These are phyloP conservation scores for Oceanodroma tethys DNA, from an alignment of 2,113 vertebrate species.

Conservation along the genomic window DNA sequence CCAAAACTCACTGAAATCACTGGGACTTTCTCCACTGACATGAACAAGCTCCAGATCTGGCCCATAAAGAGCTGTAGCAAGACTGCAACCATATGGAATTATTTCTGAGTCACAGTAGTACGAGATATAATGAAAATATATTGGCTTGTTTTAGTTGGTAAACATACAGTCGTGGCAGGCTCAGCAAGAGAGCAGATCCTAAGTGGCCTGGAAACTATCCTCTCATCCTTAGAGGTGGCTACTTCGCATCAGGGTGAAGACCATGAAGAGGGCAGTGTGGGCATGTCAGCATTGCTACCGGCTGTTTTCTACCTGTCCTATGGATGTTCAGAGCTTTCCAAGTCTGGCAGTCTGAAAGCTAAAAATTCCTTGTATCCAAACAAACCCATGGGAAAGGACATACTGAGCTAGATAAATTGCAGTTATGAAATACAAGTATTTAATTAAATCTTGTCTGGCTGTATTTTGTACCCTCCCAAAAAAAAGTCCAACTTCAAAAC, in stretches of 20 bases:
- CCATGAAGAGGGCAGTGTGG: background rate
- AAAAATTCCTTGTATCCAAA: conserved; percentile 5
- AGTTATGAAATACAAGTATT: conserved; percentile 55
- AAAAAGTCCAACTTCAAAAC: background rate
- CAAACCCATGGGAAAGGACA: conserved; percentile 25
- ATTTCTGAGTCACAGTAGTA: conserved; percentile 30
- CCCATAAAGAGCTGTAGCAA: background rate
- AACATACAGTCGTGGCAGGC: background rate
- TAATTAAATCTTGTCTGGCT: conserved; percentile 56
- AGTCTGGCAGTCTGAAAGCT: background rate
- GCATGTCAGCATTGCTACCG: background rate
- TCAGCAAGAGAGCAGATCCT: background rate
- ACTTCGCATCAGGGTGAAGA: background rate
- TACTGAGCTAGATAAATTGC: conserved; percentile 33
- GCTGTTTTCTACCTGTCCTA: background rate
- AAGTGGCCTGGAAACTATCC: background rate
- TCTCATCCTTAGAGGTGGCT: background rate
- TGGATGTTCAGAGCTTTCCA: background rate
- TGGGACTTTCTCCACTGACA: background rate
- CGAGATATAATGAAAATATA: conserved; percentile 29
- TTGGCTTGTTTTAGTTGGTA: conserved; percentile 24
- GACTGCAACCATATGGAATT: conserved; percentile 39
- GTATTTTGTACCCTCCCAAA: background rate
- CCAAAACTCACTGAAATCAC: background rate
- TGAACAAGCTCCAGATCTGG: background rate